Evolutionary conservation across 2,888 invertebrate genomes (phyloP), one percentile per base, ranked within the genome.

Genomic region (Gastracanthus pulcherrimus): DNA sequence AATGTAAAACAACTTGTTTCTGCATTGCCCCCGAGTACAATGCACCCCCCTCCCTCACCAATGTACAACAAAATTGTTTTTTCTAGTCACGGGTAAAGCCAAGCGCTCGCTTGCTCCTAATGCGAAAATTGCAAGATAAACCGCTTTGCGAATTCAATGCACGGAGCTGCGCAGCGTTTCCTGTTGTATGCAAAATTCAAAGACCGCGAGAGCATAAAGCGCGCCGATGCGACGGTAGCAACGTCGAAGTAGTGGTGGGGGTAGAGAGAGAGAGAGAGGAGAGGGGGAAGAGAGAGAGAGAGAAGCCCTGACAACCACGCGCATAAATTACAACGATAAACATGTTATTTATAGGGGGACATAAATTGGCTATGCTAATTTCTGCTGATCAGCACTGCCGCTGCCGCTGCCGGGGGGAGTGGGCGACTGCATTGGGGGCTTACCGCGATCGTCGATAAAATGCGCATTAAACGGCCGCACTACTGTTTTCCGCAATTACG

Each of bases 291-390:
- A 29, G 31, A 67, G 58, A 74, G 77, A 75, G 67, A 70, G 26
- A 62, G 67, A 71, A 29, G 23, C 23, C 55, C 64, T 66, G 71
- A 81, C 81, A 81, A 76, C 71, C 75, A 84, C 85, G 86, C 86
- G 89, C 90, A 91, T 91, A 91, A 90, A 91, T 91, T 91, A 89
- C 89, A 88, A 89, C 89, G 90, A 89, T 91, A 90, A 90, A 91
- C 90, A 89, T 89, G 89, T 90, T 90, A 91, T 91, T 91, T 91
- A 91, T 90, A 90, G 85, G 76, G 62, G 80, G 86, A 88, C 89
- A 90, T 90, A 90, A 91, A 91, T 90, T 90, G 88, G 86, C 88
- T 88, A 90, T 90, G 91, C 89, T 90, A 90, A 90, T 90, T 90
- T 89, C 89, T 88, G 90, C 89, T 89, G 91, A 91, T 90, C 89